phyloP scores from a whole-genome alignment of 2,113 vertebrate genomes.

The Mustelus asterias region DNA sequence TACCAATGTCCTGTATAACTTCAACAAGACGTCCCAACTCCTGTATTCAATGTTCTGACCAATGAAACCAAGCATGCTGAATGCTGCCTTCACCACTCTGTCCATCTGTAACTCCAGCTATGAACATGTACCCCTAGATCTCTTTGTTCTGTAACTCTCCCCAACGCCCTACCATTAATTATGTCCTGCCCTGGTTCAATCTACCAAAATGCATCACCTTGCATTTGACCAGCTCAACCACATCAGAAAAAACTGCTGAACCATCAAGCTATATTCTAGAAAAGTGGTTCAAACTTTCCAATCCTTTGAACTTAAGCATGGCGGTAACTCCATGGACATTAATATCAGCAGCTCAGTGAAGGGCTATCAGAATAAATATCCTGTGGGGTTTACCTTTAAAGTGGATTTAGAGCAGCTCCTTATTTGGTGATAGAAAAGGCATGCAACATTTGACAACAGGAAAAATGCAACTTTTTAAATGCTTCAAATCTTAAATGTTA shows the following conservation, averaged over 20 bases:
- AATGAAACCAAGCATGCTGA: too few relatives aligned
- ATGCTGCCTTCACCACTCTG: too few relatives aligned
- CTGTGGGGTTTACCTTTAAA: background rate
- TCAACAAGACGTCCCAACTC: too few relatives aligned
- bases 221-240: background rate
- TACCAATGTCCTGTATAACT: too few relatives aligned
- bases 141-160: too few relatives aligned
- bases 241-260: background rate
- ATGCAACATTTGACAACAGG: background rate
- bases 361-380: background rate
- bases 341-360: background rate
- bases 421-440: background rate
- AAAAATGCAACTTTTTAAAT: background rate
- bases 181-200: too few relatives aligned
- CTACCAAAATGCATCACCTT: too few relatives aligned
- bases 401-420: background rate
- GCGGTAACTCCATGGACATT: background rate
- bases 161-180: too few relatives aligned
- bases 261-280: background rate
- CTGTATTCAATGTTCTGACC: too few relatives aligned
- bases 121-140: too few relatives aligned
- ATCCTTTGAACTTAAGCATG: background rate
- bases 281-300: background rate
- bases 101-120: too few relatives aligned
- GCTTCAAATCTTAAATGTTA: background rate